Evolutionary conservation across 2,888 invertebrate genomes (phyloP).

Genomic region (Mermis nigrescens): DNA sequence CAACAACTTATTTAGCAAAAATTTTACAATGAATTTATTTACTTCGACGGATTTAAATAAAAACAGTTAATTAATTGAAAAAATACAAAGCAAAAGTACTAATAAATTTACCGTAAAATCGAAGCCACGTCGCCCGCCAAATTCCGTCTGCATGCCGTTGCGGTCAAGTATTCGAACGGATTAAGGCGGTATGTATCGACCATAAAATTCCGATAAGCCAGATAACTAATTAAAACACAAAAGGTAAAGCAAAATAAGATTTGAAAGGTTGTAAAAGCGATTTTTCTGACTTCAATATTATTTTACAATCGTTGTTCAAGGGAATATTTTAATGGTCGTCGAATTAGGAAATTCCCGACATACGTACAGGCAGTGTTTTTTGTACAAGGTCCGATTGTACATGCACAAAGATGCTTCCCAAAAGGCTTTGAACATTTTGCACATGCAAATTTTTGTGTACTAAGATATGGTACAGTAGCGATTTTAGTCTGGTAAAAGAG

Average conservation of each 20-base stretch:
- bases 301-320: too few relatives aligned
- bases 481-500: too few relatives aligned
- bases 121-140: constrained; percentile 96
- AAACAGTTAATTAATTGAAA: constrained; percentile 5
- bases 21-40: neutral
- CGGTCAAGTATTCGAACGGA: constrained; percentile 92
- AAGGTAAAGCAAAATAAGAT: neutral
- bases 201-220: constrained; percentile 98
- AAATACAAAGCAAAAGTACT: constrained; percentile 2
- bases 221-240: constrained; percentile 42
- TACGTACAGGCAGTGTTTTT: too few relatives aligned
- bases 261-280: constrained; percentile 5
- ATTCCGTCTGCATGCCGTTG: constrained; percentile 87
- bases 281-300: constrained; percentile 4
- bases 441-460: too few relatives aligned
- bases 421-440: too few relatives aligned
- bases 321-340: too few relatives aligned
- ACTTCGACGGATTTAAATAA: neutral
- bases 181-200: constrained; percentile 88
- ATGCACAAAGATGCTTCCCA: too few relatives aligned
- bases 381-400: too few relatives aligned
- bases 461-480: too few relatives aligned
- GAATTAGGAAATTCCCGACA: too few relatives aligned
- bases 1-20: constrained; percentile 4
- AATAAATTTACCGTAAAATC: constrained; percentile 50